Percentiles rank a stretch among this genome's conserved stretches.
These are phyloP conservation scores for Oncopeltus fasciatus DNA, from an alignment of 1,140 invertebrate genomes.

Conservation along the genomic window DNA sequence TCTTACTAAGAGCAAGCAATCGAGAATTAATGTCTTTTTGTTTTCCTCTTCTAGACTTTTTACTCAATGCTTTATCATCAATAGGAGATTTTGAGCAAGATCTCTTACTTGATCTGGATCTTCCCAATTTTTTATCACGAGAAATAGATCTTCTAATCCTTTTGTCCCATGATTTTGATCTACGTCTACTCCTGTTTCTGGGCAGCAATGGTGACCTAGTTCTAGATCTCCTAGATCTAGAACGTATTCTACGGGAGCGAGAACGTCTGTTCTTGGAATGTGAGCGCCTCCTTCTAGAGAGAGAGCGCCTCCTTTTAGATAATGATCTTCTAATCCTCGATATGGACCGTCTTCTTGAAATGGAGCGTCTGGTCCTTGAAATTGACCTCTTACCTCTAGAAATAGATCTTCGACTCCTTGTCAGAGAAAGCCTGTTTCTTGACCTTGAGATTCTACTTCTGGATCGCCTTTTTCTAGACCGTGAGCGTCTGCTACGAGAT, in stretches of 20 bases:
- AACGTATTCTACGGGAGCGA: not conserved
- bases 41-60: constrained; percentile 25
- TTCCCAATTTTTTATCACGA: not conserved
- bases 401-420: not conserved
- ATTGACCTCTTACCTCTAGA: not conserved
- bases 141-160: not conserved
- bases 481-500: not conserved
- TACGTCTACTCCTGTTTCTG: constrained; percentile 27
- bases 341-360: not conserved
- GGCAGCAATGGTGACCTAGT: not conserved
- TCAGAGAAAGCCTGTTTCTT: not conserved
- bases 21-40: constrained; percentile 2
- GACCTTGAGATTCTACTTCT: not conserved
- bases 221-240: not conserved
- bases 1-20: not conserved
- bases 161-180: constrained; percentile 18
- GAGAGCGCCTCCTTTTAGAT: not conserved
- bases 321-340: not conserved
- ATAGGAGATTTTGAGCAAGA: constrained; percentile 5
- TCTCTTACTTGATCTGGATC: not conserved
- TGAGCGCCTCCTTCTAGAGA: not conserved
- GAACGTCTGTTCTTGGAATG: not conserved
- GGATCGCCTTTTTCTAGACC: not conserved
- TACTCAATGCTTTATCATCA: constrained; percentile 16
- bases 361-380: not conserved